These are phyloP conservation scores for Nerophis lumbriciformis DNA, from an alignment of 2,113 vertebrate genomes.

Conservation along the genomic window DNA sequence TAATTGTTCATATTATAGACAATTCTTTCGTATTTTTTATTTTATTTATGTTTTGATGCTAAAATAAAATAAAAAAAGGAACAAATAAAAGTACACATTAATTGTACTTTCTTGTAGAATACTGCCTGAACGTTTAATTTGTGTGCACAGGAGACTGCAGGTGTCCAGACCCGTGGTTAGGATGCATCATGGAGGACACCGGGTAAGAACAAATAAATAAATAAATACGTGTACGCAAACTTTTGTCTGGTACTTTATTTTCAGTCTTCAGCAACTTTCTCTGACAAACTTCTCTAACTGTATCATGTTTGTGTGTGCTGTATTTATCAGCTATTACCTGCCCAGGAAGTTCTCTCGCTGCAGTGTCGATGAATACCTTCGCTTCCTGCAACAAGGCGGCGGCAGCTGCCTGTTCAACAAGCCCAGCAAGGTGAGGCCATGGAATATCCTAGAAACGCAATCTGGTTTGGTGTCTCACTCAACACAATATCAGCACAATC, in stretches of 20 bases:
- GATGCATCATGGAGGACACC: constrained; percentile 97
- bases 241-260: no score
- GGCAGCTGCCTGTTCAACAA: constrained; percentile 98
- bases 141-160: constrained; percentile 80
- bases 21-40: no score
- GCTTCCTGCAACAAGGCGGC: constrained; percentile 89
- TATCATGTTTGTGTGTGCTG: background rate
- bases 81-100: no score
- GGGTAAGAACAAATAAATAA: constrained; percentile 71
- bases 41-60: no score
- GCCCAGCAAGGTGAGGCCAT: constrained; percentile 80
- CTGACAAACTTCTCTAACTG: background rate
- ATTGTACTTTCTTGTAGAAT: no score
- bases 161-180: constrained; percentile 90
- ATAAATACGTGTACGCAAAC: no score
- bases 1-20: no score
- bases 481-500: no score
- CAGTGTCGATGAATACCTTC: constrained; percentile 89
- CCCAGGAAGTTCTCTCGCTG: constrained; percentile 95
- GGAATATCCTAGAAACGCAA: no score
- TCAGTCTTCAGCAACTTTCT: no score
- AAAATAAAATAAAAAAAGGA: no score
- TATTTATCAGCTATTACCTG: constrained; percentile 80
- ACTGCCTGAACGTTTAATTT: background rate
- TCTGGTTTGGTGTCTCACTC: no score